Base-by-base conservation (phyloP, 2,113 vertebrate genomes). In the Syrmaticus mikado region DNA sequence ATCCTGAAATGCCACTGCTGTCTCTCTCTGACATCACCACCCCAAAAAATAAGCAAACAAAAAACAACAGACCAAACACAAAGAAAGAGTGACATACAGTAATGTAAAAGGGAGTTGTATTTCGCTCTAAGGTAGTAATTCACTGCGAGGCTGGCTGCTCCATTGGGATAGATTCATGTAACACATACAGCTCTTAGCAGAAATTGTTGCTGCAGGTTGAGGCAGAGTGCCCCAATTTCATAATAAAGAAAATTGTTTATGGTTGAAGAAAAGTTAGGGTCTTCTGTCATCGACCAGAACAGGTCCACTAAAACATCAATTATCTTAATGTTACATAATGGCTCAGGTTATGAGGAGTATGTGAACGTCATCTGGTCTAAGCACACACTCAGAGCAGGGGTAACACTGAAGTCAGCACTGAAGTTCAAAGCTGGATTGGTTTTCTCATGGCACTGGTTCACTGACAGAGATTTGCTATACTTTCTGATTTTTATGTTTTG, bases 21-120 rank as follows among this genome's bases (percentile, higher is more conserved):
- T 5, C 4, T 1, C 5, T 8, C 8, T 16, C 41, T n/a, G 55
- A n/a, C 3, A 21, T 2, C 18, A 7, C 10, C 12, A 7, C 8
- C 1, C n/a, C 10, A 14, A 68, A 58, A 48, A 70, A 50, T 5
- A 4, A 20, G 41, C 30, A 32, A 22, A 45, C 13, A 32, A 20
- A 22, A n/a, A 46, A 19, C 9, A 21, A n/a, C 40, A 45, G 45
- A 7, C 19, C 7, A 70, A 81, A 40, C 11, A 2, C 7, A 41
- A 62, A 82, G n/a, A 67, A 11, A 71, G 9, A 19, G 13, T 11
- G 7, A 15, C 0, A 1, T n/a, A 11, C 5, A 30, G 48, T 38
- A 74, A 52, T 83, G 70, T 53, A 68, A 21, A 86, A 64, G 7
- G 48, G 61, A 78, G 6, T 24, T 3, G 34, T 71, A 34, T 0